Conservation (phyloP, 1,140 invertebrate genomes). For the Aricia agestis region DNA sequence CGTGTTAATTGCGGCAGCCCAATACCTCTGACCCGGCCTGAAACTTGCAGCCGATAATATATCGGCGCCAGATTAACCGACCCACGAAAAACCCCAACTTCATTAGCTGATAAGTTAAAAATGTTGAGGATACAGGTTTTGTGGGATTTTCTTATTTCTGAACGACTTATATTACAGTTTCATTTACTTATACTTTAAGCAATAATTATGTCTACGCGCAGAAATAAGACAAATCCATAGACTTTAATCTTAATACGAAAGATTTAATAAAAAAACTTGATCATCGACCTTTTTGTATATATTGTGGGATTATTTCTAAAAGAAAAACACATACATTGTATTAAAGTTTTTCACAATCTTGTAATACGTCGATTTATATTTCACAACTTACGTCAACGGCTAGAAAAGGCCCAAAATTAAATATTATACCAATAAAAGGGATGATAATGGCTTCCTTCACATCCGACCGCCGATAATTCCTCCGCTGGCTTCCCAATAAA, state of each 20-base stretch:
- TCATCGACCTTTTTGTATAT: no score
- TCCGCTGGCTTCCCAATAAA: constrained; percentile 59
- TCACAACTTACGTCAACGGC: constrained; percentile 41
- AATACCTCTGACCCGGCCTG: constrained; percentile 70
- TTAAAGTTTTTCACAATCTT: neutral
- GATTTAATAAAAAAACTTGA: no score
- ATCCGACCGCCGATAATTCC: constrained; percentile 68
- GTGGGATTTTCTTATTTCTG: neutral
- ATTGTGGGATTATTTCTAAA: no score
- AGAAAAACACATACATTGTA: no score
- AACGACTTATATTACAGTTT: no score
- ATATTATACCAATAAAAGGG: constrained; percentile 76
- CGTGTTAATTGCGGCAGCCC: constrained; percentile 60
- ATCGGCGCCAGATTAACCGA: constrained; percentile 52
- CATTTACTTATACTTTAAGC: no score
- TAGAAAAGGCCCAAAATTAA: constrained; percentile 71
- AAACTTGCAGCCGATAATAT: constrained; percentile 74
- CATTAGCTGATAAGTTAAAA: constrained; percentile 11
- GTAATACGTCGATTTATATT: constrained; percentile 68
- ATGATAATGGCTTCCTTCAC: constrained; percentile 66
- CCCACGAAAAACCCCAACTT: constrained; percentile 24
- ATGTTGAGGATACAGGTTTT: neutral
- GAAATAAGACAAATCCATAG: no score
- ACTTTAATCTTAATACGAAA: no score
- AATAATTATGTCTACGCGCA: no score